These are phyloP conservation scores for Manis crassicaudata DNA, from an alignment of 2,797 vertebrate genomes.

Conservation along the genomic window DNA sequence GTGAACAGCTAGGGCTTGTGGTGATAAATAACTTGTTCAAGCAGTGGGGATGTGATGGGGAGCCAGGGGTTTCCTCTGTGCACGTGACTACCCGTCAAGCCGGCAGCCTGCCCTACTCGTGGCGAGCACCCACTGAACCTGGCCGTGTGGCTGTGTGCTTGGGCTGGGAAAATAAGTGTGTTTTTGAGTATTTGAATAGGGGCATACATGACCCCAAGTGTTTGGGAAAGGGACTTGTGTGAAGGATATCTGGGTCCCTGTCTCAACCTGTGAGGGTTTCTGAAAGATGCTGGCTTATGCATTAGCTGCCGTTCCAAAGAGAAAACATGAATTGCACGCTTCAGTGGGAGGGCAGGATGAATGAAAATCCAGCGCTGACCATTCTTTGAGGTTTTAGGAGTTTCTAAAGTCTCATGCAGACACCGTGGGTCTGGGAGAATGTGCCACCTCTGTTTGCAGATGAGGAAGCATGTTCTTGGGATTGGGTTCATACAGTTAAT, in stretches of 20 bases:
- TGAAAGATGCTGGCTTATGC: not conserved
- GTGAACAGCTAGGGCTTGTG: not conserved
- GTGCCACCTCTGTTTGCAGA: not conserved
- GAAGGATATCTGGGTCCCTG: too few relatives aligned
- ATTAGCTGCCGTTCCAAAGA: not conserved
- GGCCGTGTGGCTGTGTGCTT: too few relatives aligned
- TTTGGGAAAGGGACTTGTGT: not conserved
- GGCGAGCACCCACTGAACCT: not conserved
- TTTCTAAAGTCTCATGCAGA: not conserved
- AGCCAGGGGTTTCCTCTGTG: not conserved
- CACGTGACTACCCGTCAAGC: not conserved
- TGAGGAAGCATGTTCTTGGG: rapidly evolving
- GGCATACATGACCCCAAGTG: too few relatives aligned
- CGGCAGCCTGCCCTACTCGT: not conserved
- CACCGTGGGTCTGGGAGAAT: not conserved
- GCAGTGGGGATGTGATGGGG: not conserved
- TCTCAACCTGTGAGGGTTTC: not conserved
- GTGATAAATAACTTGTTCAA: not conserved
- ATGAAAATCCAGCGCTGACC: rapidly evolving
- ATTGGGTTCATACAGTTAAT: not conserved
- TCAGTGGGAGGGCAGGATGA: not conserved
- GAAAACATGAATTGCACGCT: not conserved
- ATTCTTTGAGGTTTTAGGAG: not conserved
- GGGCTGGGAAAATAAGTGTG: not conserved
- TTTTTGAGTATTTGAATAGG: not conserved